Conservation (phyloP, 1,140 invertebrate species). For the Camponotus vicinus region DNA sequence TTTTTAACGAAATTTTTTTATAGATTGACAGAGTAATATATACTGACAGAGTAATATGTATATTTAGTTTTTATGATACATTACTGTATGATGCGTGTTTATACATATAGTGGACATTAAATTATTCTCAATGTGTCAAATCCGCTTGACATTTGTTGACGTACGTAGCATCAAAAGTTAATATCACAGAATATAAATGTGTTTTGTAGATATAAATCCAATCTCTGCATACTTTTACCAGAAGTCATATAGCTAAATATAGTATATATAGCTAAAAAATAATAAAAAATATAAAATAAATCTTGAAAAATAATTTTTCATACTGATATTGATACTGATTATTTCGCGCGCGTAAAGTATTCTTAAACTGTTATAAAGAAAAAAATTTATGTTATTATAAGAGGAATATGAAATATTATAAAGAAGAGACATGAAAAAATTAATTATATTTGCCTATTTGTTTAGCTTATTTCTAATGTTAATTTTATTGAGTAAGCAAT, state of each 20-base stretch:
- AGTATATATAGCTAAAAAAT: not conserved
- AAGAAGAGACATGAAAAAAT: no score
- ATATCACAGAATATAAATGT: not conserved
- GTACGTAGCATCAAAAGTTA: not conserved
- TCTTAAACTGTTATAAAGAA: not conserved
- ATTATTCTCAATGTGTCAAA: constrained; percentile 9
- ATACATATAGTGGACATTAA: constrained; percentile 15
- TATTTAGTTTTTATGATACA: constrained; percentile 37
- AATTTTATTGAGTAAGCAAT: not conserved
- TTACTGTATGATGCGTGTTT: not conserved
- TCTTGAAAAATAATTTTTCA: not conserved
- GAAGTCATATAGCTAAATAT: not conserved
- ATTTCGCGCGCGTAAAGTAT: not conserved
- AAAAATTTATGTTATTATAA: not conserved
- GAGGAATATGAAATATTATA: no score
- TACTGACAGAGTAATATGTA: no score
- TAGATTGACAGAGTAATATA: not conserved
- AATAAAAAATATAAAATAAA: not conserved
- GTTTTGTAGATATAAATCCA: not conserved
- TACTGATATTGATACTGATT: not conserved
- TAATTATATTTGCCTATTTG: not conserved
- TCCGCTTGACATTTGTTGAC: constrained; percentile 9
- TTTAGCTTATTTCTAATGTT: not conserved
- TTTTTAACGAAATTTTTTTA: constrained; percentile 3
- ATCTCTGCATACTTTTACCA: not conserved